Conservation (phyloP, 1,140 invertebrate genomes). For the Dolichoris vasculosae region DNA sequence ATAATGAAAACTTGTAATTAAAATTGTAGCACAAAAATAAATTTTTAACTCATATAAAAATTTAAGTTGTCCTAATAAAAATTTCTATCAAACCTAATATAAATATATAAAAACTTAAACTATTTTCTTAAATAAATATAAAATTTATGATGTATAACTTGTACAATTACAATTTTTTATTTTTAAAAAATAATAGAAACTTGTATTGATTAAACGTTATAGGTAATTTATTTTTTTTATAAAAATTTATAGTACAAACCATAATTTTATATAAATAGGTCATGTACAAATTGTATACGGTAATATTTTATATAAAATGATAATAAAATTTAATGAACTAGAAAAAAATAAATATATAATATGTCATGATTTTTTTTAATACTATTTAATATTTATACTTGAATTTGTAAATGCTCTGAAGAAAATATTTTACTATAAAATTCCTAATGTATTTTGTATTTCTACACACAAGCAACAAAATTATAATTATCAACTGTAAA, state of each 20-base stretch:
- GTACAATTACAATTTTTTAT: no score
- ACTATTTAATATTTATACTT: no score
- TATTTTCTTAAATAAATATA: not conserved
- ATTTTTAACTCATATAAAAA: no score
- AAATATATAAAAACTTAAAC: slow-evolving; percentile 9
- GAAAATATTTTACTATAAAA: not conserved
- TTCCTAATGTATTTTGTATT: not conserved
- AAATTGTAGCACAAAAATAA: not conserved
- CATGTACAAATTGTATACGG: not conserved
- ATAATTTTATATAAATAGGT: no score
- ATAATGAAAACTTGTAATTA: slow-evolving; percentile 33
- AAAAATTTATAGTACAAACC: no score
- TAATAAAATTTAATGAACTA: not conserved
- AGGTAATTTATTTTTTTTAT: no score
- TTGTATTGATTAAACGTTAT: not conserved
- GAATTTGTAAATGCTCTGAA: not conserved
- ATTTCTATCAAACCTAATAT: not conserved
- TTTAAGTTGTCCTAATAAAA: not conserved
- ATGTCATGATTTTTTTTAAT: not conserved
- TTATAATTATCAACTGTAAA: slow-evolving; percentile 27
- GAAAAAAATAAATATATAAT: no score
- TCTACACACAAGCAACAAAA: not conserved
- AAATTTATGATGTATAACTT: not conserved
- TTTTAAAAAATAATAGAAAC: not conserved
- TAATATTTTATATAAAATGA: not conserved